Evolutionary conservation across 1,140 invertebrate genomes (phyloP).

Genomic region (Drosophila obscura): DNA sequence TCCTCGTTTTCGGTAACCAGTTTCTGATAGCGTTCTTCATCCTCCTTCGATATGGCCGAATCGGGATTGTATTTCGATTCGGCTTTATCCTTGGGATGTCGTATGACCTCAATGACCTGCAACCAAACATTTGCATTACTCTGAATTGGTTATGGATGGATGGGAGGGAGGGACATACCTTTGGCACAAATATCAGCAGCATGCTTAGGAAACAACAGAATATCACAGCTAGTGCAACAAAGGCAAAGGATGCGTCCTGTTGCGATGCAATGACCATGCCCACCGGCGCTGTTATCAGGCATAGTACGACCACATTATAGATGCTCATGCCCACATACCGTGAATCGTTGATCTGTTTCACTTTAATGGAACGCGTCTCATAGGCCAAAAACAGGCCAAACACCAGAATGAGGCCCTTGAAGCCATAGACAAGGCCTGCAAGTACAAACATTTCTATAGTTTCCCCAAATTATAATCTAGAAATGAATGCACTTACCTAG

Average conservation of each 20-base stretch:
- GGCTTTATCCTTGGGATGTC: conserved; percentile 92
- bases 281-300: conserved; percentile 98
- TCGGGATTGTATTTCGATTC: conserved; percentile 94
- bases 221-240: conserved; percentile 96
- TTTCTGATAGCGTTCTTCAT: conserved; percentile 97
- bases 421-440: conserved; percentile 96
- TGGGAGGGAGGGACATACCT: conserved; percentile 86
- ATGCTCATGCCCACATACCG: conserved; percentile 99
- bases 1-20: conserved; percentile 98
- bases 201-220: conserved; percentile 99
- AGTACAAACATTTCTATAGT: conserved; percentile 24
- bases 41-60: conserved; percentile 95
- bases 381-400: conserved; percentile 99
- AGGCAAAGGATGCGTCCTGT: conserved; percentile 98
- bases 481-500: conserved; percentile 87
- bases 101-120: conserved; percentile 92
- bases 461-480: background rate
- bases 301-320: conserved; percentile 99
- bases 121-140: no score
- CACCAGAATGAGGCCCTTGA: conserved; percentile 97
- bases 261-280: conserved; percentile 98
- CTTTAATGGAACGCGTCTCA: conserved; percentile 98
- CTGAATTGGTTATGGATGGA: background rate
- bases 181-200: conserved; percentile 98
- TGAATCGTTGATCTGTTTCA: conserved; percentile 97